These are phyloP conservation scores for Harmothoe impar DNA, from an alignment of 2,888 invertebrate genomes.

Conservation along the genomic window DNA sequence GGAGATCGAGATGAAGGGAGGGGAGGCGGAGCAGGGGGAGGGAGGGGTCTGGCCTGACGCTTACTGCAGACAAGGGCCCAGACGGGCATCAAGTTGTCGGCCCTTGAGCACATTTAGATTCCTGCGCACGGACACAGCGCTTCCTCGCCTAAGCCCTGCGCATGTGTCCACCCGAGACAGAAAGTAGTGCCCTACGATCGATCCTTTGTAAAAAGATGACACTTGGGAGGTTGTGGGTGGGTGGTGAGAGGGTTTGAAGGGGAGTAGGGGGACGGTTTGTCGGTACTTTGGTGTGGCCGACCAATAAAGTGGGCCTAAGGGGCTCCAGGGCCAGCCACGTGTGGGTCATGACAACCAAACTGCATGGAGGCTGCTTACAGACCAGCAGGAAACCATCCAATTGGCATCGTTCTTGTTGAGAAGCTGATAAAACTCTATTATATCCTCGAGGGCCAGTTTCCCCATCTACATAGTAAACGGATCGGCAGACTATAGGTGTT, in stretches of 20 bases:
- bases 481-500: too few relatives aligned
- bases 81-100: conserved; percentile 11
- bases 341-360: too few relatives aligned
- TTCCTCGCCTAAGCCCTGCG: not conserved
- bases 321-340: too few relatives aligned
- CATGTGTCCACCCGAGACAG: conserved; percentile 19
- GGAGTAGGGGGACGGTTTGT: conserved; percentile 9
- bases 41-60: not conserved
- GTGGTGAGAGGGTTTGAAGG: not conserved
- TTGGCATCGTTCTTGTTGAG: too few relatives aligned
- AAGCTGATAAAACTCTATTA: too few relatives aligned
- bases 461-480: too few relatives aligned
- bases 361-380: too few relatives aligned
- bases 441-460: too few relatives aligned
- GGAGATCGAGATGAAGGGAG: not conserved
- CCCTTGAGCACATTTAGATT: conserved; percentile 9
- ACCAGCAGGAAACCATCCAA: too few relatives aligned
- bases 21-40: not conserved
- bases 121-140: not conserved
- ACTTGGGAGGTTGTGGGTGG: conserved; percentile 18
- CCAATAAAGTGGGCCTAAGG: too few relatives aligned
- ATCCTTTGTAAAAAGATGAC: conserved; percentile 21
- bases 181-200: conserved; percentile 27
- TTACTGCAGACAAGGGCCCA: not conserved
- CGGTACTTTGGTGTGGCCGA: not conserved